These are phyloP conservation scores for Corythaeola cristata DNA, from an alignment of 2,113 vertebrate species.

Conservation along the genomic window DNA sequence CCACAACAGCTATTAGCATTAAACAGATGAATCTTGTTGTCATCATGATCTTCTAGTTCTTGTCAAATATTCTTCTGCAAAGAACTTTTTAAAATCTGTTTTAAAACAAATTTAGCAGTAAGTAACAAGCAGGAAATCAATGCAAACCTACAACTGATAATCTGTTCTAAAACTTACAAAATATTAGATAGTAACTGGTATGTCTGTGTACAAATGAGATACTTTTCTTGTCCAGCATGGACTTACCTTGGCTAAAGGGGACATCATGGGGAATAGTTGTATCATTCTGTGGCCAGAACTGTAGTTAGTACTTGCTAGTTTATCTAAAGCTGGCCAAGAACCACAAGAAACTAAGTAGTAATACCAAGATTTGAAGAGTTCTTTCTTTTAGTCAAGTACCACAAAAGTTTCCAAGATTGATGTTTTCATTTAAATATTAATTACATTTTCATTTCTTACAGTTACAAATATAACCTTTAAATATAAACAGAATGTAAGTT, in stretches of 20 bases:
- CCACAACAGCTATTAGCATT: conserved; percentile 74
- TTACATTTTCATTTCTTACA: neutral
- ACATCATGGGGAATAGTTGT: neutral
- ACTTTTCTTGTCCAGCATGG: neutral
- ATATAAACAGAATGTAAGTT: neutral
- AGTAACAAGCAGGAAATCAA: neutral
- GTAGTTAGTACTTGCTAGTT: neutral
- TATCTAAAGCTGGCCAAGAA: neutral
- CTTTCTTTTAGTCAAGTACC: neutral
- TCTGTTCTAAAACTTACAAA: neutral
- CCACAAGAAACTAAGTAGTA: neutral
- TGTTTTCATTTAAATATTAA: neutral
- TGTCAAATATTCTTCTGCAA: conserved; percentile 20
- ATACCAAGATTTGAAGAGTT: neutral
- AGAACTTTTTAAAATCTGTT: conserved; percentile 28
- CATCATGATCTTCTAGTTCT: conserved; percentile 70
- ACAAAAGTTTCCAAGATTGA: neutral
- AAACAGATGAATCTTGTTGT: conserved; percentile 73
- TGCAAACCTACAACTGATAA: neutral
- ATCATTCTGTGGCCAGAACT: neutral
- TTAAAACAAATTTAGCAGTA: conserved; percentile 34
- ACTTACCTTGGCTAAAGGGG: neutral
- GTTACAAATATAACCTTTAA: neutral
- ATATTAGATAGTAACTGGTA: neutral
- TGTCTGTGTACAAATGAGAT: neutral